A percentile compares a stretch with the other conserved stretches of the same genome.
Evolutionary conservation across 1,140 invertebrate genomes (phyloP).

Genomic region (Contarinia nasturtii): DNA sequence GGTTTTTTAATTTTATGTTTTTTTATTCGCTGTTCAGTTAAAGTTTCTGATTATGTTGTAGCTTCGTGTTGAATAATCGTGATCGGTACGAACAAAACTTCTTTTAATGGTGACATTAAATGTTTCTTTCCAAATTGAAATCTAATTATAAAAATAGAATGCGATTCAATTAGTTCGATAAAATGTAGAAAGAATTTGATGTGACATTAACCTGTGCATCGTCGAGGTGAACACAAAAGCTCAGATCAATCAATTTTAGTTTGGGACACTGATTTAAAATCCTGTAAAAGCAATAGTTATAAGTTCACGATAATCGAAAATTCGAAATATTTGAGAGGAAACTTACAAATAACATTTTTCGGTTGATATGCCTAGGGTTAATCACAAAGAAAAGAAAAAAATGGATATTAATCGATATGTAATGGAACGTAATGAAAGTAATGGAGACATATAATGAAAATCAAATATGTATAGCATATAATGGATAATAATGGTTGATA

Average conservation of each 20-base stretch:
- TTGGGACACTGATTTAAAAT: slow-evolving; percentile 41
- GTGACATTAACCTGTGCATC: slow-evolving; percentile 34
- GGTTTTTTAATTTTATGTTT: too few relatives aligned
- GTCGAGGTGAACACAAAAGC: slow-evolving; percentile 64
- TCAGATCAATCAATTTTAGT: slow-evolving; percentile 60
- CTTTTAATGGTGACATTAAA: slow-evolving; percentile 21
- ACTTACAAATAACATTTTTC: slow-evolving; percentile 45
- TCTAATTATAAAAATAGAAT: slow-evolving; percentile 5
- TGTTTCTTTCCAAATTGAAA: slow-evolving; percentile 15
- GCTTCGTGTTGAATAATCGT: too few relatives aligned
- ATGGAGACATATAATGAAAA: too few relatives aligned
- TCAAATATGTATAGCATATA: too few relatives aligned
- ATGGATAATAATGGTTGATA: too few relatives aligned
- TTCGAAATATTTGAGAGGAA: slow-evolving; percentile 7
- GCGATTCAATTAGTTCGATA: neutral
- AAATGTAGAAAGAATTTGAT: neutral
- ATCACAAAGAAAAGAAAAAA: too few relatives aligned
- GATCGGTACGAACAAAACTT: slow-evolving; percentile 10
- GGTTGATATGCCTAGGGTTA: too few relatives aligned
- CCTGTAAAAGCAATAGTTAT: slow-evolving; percentile 24
- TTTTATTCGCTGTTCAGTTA: too few relatives aligned
- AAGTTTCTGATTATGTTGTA: too few relatives aligned
- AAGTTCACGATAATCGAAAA: slow-evolving; percentile 3
- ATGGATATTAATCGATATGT: too few relatives aligned
- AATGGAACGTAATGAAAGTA: too few relatives aligned